Conservation (phyloP, 2,888 invertebrate genomes). For the Empis stercorea region DNA sequence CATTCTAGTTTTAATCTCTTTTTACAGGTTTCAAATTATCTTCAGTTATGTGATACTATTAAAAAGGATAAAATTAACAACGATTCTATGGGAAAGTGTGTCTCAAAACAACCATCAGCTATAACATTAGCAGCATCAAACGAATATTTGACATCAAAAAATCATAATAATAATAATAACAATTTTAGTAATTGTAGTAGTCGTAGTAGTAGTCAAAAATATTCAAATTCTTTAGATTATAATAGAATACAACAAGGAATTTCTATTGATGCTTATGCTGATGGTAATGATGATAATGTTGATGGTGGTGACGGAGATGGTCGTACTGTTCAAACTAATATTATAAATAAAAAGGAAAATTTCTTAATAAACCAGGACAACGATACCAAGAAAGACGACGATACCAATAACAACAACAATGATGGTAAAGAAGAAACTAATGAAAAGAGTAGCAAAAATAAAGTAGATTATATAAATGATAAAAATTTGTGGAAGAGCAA, state of each 20-base stretch:
- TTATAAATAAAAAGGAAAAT: neutral
- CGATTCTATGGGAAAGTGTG: slow-evolving; percentile 36
- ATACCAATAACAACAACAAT: neutral
- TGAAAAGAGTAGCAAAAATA: neutral
- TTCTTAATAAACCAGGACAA: neutral
- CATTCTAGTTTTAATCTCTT: no score
- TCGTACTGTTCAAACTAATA: neutral
- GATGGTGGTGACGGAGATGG: neutral
- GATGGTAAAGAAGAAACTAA: neutral
- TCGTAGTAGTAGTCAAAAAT: neutral
- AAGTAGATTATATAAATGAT: neutral
- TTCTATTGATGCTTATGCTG: neutral
- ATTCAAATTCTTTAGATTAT: slow-evolving; percentile 6
- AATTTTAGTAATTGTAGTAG: neutral
- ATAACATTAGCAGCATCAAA: slow-evolving; percentile 31
- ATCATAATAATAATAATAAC: slow-evolving; percentile 20
- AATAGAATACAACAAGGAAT: slow-evolving; percentile 8
- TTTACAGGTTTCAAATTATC: no score
- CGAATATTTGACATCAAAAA: slow-evolving; percentile 27
- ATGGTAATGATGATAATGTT: neutral
- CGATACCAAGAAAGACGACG: neutral
- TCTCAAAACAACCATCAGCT: slow-evolving; percentile 32
- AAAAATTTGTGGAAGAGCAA: neutral
- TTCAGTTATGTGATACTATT: neutral
- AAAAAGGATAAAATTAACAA: neutral